phyloP scores from a whole-genome alignment of 2,113 vertebrate species.

The Cheirogaleus medius region DNA sequence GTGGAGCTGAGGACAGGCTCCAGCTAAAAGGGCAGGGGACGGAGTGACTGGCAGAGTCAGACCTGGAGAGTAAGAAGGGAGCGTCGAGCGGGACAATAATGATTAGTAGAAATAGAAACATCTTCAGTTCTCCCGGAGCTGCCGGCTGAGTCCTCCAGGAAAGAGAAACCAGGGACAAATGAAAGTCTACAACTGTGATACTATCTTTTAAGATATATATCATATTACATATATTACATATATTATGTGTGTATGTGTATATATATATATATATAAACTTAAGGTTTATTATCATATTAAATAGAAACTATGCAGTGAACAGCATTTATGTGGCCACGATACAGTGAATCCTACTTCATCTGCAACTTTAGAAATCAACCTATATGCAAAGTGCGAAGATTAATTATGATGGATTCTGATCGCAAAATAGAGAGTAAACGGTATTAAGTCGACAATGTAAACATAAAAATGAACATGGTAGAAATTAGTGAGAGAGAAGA shows the following conservation, averaged over 20 bases:
- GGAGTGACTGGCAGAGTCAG: not conserved
- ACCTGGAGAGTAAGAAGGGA: not conserved
- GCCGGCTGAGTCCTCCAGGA: not conserved
- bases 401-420: not conserved
- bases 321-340: not conserved
- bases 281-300: not conserved
- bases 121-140: not conserved
- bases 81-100: rapidly evolving
- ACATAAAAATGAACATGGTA: not conserved
- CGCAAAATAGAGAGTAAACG: not conserved
- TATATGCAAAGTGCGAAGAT: not conserved
- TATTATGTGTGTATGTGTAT: no score
- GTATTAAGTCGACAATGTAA: not conserved
- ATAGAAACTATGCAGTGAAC: not conserved
- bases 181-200: not conserved
- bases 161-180: not conserved
- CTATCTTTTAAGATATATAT: not conserved
- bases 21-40: not conserved
- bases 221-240: not conserved
- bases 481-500: not conserved
- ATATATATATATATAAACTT: not conserved
- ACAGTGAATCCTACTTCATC: not conserved
- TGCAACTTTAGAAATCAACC: not conserved
- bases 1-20: not conserved
- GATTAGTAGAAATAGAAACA: not conserved